Conservation (phyloP, 2,113 vertebrate genomes). For the Notarius quadriscutis region DNA sequence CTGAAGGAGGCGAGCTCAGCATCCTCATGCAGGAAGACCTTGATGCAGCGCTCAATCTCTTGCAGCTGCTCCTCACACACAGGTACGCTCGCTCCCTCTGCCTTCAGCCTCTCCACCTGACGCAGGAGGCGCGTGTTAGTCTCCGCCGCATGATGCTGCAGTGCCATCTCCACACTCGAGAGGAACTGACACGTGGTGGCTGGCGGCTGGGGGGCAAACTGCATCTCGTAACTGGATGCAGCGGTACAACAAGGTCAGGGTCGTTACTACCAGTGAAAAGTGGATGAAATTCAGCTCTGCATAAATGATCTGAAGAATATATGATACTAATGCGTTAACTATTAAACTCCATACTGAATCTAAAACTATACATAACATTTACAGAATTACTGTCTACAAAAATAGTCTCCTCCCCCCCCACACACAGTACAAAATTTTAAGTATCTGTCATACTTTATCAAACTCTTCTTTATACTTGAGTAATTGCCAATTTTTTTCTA, state of each 20-base stretch:
- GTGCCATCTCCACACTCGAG: conserved; percentile 84
- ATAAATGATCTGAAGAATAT: not conserved
- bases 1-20: conserved; percentile 88
- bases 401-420: no score
- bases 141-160: conserved; percentile 89
- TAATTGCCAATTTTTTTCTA: no score
- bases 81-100: conserved; percentile 83
- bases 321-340: no score
- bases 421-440: no score
- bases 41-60: conserved; percentile 95
- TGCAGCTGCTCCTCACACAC: conserved; percentile 94
- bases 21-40: conserved; percentile 90
- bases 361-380: no score
- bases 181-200: conserved; percentile 84
- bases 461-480: no score
- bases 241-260: not conserved
- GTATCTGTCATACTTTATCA: no score
- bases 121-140: conserved; percentile 83
- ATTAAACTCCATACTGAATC: no score
- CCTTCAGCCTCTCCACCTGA: conserved; percentile 90
- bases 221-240: conserved; percentile 83
- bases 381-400: no score
- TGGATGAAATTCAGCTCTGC: not conserved
- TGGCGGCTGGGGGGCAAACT: conserved; percentile 87
- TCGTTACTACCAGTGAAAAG: not conserved